These are phyloP conservation scores for Automeris io DNA, from an alignment of 2,888 invertebrate genomes.

Conservation along the genomic window DNA sequence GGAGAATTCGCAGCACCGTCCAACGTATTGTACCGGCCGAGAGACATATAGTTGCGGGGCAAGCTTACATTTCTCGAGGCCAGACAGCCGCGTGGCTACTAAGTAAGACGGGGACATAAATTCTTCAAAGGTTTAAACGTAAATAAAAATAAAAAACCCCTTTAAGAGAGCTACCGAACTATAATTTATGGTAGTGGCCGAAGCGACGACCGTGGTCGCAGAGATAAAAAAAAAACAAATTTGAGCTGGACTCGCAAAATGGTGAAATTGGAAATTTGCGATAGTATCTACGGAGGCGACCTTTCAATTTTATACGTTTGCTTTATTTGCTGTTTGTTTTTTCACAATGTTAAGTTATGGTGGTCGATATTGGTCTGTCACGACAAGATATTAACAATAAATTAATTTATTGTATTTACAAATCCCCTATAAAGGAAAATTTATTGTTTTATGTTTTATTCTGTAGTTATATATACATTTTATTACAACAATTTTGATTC, in stretches of 20 bases:
- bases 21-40: constrained; percentile 3
- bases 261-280: constrained; percentile 76
- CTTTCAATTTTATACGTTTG: constrained; percentile 70
- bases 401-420: constrained; percentile 21
- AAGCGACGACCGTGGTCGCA: constrained; percentile 58
- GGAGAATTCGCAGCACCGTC: constrained; percentile 2
- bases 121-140: constrained; percentile 73
- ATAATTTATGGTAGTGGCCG: constrained; percentile 70
- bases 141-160: constrained; percentile 67
- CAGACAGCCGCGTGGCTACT: constrained; percentile 64
- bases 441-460: too few species aligned
- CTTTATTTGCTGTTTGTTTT: constrained; percentile 47
- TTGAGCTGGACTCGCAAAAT: constrained; percentile 58
- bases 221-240: constrained; percentile 48
- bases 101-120: constrained; percentile 75
- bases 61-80: constrained; percentile 2
- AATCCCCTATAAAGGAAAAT: too few species aligned
- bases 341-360: constrained; percentile 45
- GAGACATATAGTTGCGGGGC: constrained; percentile 4
- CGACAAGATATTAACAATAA: constrained; percentile 15
- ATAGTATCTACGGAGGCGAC: constrained; percentile 67
- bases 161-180: constrained; percentile 76
- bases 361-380: constrained; percentile 18
- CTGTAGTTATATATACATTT: too few species aligned
- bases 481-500: too few species aligned